These are phyloP conservation scores for Cisticola juncidis DNA, from an alignment of 2,113 vertebrate genomes.

Conservation along the genomic window DNA sequence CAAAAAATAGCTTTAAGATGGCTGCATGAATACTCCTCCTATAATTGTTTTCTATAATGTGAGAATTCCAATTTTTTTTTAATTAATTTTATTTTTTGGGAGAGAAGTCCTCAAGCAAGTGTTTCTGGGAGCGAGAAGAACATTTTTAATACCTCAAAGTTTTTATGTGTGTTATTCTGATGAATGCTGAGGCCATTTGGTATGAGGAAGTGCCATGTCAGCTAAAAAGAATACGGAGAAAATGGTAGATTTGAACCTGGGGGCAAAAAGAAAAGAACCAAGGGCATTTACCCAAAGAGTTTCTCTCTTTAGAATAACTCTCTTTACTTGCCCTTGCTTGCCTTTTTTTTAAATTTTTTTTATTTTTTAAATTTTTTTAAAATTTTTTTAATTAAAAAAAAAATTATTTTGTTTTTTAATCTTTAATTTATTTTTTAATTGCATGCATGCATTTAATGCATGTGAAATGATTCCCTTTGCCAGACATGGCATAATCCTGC, in stretches of 20 bases:
- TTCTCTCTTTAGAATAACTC: background rate
- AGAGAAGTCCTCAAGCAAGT: background rate
- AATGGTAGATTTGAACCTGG: background rate
- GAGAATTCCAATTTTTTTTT: background rate
- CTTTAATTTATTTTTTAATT: background rate
- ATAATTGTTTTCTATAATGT: background rate
- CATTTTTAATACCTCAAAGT: background rate
- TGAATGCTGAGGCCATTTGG: background rate
- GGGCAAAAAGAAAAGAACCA: background rate
- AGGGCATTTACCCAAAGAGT: background rate
- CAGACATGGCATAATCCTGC: background rate
- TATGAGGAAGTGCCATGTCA: background rate
- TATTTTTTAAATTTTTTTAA: too few relatives aligned
- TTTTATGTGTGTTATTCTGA: background rate
- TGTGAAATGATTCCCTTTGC: background rate
- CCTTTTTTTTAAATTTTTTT: background rate
- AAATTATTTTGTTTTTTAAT: too few relatives aligned
- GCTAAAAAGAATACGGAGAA: background rate
- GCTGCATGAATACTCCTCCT: background rate
- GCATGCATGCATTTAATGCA: background rate
- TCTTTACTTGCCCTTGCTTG: background rate
- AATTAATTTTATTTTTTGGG: background rate
- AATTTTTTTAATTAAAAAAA: too few relatives aligned
- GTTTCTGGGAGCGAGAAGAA: background rate
- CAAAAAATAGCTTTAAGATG: background rate